Base-by-base conservation (phyloP, 2,113 vertebrate species). In the Plectropomus leopardus region DNA sequence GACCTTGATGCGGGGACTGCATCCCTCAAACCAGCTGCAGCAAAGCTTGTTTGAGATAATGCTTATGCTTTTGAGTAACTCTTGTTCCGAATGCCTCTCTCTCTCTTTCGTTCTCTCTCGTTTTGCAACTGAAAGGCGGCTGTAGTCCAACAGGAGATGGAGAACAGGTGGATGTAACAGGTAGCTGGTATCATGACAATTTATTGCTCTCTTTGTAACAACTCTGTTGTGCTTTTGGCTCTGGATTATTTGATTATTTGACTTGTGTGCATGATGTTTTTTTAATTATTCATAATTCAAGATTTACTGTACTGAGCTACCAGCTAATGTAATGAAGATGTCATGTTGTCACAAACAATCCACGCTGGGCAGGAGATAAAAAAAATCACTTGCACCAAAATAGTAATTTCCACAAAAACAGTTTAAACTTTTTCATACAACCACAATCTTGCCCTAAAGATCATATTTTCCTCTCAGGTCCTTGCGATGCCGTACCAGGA, bases 121-220 rank as follows among this genome's bases (percentile, higher is more conserved):
- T 88, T n/a, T 89, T 90, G 76, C 79, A 82, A 84, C 83, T 93
- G 89, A 90, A 95, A 95, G 95, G 94, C 40, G 90, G 88, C 94
- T 96, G 95, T 93, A 93, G 45, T 80, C 67, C 86, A 45, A 80
- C 84, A 85, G 89, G 78, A 90, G 89, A 82, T 86, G 93, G 79
- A 87, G 91, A 70, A 84, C 90, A 93, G 85, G 87, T 83, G 89
- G 90, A 93, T 88, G 86, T 90, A 71, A 92, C 92, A 95, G 95
- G 95, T 95, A 96, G 92, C 86, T 89, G 89, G 85, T 88, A 88
- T 83, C 86, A 83, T 50, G 75, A 80, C 1, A 28, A 85, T 88
- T 80, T 54, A 44, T 80, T 85, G 59, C 69, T 82, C 32, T 9
- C 28, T 84, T 81, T 61, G 24, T 80, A 86, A 86, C 76, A 48